phyloP scores from a whole-genome alignment of 92 coral and sea anemone genomes.

The Montipora capitata region DNA sequence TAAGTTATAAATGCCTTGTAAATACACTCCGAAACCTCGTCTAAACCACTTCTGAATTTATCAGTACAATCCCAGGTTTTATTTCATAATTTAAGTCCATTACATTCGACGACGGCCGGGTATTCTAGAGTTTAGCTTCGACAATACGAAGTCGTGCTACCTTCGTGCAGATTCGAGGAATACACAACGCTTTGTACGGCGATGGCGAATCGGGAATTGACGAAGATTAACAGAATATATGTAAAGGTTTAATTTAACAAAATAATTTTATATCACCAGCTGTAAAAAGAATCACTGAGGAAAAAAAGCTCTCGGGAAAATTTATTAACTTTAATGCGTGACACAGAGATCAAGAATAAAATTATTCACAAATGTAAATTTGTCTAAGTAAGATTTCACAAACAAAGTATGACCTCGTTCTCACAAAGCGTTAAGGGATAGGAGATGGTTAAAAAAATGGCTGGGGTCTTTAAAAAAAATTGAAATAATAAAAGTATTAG shows the following conservation, averaged over 20 bases:
- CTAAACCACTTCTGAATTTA: not conserved
- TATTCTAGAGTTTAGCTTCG: too few species aligned
- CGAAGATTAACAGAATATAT: constrained; percentile 7
- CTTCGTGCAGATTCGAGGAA: too few species aligned
- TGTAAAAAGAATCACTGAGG: constrained; percentile 2
- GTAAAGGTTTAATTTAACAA: constrained; percentile 28
- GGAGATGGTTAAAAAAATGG: not conserved
- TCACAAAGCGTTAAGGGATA: too few species aligned
- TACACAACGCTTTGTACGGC: too few species aligned
- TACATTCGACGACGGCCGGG: too few species aligned
- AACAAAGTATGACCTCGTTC: not conserved
- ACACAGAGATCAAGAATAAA: constrained; percentile 12
- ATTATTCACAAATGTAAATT: constrained; percentile 52
- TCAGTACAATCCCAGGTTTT: not conserved
- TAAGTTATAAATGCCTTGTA: not conserved
- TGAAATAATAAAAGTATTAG: not conserved
- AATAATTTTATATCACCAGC: constrained; percentile 36
- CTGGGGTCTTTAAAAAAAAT: not conserved
- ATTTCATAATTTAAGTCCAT: too few species aligned
- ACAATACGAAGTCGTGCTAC: too few species aligned
- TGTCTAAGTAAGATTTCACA: constrained; percentile 26
- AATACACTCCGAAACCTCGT: not conserved
- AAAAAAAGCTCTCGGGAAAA: not conserved
- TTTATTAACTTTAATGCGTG: constrained; percentile 38
- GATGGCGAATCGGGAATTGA: not conserved